phyloP scores from a whole-genome alignment of 2,797 vertebrate genomes.

The Pyrocephalus nanus region DNA sequence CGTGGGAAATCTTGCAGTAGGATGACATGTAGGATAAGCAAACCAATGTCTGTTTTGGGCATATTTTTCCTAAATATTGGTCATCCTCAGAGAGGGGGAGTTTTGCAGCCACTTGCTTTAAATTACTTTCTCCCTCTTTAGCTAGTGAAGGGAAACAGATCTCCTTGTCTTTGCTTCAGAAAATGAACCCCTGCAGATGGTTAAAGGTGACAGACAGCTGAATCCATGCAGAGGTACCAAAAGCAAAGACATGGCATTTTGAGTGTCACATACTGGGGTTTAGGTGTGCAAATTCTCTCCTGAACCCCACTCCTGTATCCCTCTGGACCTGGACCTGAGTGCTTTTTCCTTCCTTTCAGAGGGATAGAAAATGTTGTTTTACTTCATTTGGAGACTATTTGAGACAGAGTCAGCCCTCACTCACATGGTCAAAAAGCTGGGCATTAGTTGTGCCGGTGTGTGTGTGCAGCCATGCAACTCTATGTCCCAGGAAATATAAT shows the following conservation, averaged over 20 bases:
- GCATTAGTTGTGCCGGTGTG: neutral
- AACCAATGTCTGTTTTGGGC: neutral
- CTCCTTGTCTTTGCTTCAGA: neutral
- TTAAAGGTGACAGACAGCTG: neutral
- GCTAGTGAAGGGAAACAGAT: neutral
- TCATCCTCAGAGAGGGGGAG: neutral
- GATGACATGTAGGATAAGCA: neutral
- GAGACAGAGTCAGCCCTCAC: neutral
- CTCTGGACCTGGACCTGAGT: neutral
- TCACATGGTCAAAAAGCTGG: neutral
- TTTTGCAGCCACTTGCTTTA: neutral
- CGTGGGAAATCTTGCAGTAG: neutral
- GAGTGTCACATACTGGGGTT: neutral
- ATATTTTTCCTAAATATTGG: neutral
- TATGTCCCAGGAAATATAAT: conserved; percentile 27
- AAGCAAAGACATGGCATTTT: neutral
- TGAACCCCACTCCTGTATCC: neutral
- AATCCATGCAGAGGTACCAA: neutral
- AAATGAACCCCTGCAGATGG: neutral
- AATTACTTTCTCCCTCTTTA: neutral
- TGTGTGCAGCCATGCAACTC: neutral
- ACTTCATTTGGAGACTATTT: neutral
- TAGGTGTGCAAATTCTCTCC: neutral
- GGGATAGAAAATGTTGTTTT: neutral
- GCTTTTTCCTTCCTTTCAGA: neutral